These are phyloP conservation scores for Procambarus virginalis DNA, from an alignment of 1,140 invertebrate genomes.

Conservation along the genomic window DNA sequence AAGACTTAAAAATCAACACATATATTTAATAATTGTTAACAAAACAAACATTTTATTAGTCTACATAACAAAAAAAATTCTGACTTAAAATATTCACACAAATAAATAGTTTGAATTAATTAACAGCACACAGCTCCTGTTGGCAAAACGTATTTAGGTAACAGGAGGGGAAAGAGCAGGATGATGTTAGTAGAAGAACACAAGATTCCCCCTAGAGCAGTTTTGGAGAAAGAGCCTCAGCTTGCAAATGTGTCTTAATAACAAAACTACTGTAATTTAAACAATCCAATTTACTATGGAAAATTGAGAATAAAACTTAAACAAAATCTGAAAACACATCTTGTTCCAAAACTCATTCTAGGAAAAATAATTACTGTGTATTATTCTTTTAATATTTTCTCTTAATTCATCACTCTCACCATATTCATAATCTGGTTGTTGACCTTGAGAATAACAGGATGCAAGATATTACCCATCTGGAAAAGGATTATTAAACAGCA, in stretches of 20 bases:
- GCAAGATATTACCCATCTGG: conserved; percentile 64
- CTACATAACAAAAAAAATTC: neutral
- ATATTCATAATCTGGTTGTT: conserved; percentile 68
- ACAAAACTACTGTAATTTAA: no score
- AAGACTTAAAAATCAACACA: neutral
- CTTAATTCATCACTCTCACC: conserved; percentile 40
- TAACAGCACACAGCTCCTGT: neutral
- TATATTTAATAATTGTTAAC: neutral
- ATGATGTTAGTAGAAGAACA: neutral
- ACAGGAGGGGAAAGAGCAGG: neutral
- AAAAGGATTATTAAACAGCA: conserved; percentile 37
- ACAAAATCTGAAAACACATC: neutral
- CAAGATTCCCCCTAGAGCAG: neutral
- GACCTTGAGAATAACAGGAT: conserved; percentile 66
- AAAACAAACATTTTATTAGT: no score
- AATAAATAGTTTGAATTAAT: neutral
- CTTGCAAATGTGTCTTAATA: no score
- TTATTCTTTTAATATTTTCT: neutral
- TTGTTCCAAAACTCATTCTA: conserved; percentile 5
- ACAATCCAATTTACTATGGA: no score
- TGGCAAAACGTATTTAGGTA: neutral
- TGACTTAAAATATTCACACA: neutral
- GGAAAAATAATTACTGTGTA: neutral
- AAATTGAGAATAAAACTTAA: no score
- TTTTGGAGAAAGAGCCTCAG: neutral